Evolutionary conservation across 2,113 vertebrate genomes (phyloP).

Genomic region (Chrysemys picta): DNA sequence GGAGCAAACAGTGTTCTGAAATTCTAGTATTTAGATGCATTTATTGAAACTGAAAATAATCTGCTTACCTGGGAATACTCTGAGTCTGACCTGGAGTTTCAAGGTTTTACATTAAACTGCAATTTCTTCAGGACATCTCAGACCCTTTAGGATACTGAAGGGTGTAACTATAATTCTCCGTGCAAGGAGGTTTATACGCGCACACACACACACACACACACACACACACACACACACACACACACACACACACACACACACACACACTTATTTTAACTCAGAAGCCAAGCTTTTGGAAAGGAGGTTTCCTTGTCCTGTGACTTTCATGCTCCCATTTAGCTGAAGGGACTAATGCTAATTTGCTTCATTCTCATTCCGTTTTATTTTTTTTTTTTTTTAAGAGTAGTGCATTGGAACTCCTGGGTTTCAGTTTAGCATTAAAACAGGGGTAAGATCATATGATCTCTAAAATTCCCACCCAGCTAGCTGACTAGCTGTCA

Average conservation of each 20-base stretch:
- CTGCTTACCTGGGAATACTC: neutral
- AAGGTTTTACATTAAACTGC: neutral
- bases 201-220: no score
- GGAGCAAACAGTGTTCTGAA: neutral
- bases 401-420: neutral
- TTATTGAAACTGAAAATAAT: neutral
- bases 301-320: neutral
- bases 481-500: accelerated
- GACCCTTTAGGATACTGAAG: neutral
- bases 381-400: neutral
- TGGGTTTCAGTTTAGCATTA: neutral
- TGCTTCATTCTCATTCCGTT: neutral
- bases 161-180: accelerated
- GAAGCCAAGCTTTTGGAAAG: neutral
- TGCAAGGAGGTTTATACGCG: neutral
- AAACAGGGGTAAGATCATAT: neutral
- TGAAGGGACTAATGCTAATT: neutral
- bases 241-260: no score
- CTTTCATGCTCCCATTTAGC: neutral
- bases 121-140: neutral
- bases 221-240: no score
- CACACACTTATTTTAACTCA: neutral
- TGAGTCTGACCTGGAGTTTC: neutral
- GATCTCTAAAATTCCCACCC: neutral
- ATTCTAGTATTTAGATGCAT: neutral